Conservation (phyloP, 2,888 invertebrate genomes). For the Malthinus seriepunctatus region DNA sequence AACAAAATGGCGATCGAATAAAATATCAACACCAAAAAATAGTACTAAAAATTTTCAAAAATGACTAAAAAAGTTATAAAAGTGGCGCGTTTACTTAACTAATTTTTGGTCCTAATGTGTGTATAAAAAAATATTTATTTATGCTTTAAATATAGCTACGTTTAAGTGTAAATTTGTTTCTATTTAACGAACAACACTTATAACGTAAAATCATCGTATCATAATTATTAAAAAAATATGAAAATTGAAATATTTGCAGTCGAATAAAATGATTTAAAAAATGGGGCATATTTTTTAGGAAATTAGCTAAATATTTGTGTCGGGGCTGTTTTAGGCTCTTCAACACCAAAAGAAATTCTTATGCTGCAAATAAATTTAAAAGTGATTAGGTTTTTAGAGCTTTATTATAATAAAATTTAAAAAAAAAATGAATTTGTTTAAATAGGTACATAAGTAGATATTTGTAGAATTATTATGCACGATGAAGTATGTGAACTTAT, state of each 20-base stretch:
- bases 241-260: background rate
- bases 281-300: conserved; percentile 5
- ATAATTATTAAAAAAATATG: background rate
- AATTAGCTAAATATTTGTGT: conserved; percentile 9
- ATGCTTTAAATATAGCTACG: conserved; percentile 6
- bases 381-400: conserved; percentile 14
- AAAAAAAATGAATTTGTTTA: background rate
- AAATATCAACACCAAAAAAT: conserved; percentile 4
- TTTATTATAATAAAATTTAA: conserved; percentile 1
- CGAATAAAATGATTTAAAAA: background rate
- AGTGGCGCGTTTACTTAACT: too few species aligned
- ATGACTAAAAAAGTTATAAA: too few species aligned
- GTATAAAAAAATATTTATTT: conserved; percentile 20
- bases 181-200: too few species aligned
- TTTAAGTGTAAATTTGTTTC: too few species aligned
- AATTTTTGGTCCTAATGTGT: conserved; percentile 25
- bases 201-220: too few species aligned
- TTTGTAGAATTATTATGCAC: conserved; percentile 13
- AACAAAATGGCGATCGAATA: background rate
- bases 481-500: conserved; percentile 13
- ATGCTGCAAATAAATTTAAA: conserved; percentile 10
- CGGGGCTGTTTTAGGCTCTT: conserved; percentile 20
- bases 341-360: conserved; percentile 21
- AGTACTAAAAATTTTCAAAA: background rate
- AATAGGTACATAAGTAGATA: conserved; percentile 6